These are phyloP conservation scores for Atherinosoma microstoma DNA, from an alignment of 2,797 vertebrate genomes.

Conservation along the genomic window DNA sequence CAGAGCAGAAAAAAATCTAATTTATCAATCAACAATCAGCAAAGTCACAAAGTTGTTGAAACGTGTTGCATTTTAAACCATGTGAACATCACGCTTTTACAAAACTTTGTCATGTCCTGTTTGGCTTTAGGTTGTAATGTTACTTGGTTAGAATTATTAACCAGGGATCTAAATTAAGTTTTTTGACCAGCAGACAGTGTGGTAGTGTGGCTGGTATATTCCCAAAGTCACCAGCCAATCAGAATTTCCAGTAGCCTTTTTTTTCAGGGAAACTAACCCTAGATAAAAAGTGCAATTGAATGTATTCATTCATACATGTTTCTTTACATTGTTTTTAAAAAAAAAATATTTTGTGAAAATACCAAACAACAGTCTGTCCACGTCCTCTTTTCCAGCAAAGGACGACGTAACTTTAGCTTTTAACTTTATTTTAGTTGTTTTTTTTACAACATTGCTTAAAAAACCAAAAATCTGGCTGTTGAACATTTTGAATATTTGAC, in stretches of 20 bases:
- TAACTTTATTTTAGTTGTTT: background rate
- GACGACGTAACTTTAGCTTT: background rate
- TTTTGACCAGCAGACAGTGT: background rate
- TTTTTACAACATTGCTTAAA: background rate
- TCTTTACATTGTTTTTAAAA: too few relatives aligned
- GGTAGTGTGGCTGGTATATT: background rate
- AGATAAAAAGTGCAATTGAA: too few relatives aligned
- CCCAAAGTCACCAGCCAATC: background rate
- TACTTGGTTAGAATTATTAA: too few relatives aligned
- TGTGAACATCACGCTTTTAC: background rate
- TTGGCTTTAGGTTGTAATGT: background rate
- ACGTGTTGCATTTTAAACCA: background rate
- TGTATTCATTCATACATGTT: background rate
- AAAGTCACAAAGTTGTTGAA: background rate
- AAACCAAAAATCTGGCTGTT: background rate
- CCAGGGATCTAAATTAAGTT: background rate
- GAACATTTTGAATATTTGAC: background rate
- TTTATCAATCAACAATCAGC: background rate
- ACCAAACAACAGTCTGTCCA: background rate
- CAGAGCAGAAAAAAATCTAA: background rate
- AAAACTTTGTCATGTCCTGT: background rate
- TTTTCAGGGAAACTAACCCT: too few relatives aligned
- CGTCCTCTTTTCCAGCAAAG: background rate
- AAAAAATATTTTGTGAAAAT: background rate
- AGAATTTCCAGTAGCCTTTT: background rate